Evolutionary conservation across 2,797 vertebrate species (phyloP), one percentile per base, ranked within the genome.

Genomic region (Aratinga solstitialis): DNA sequence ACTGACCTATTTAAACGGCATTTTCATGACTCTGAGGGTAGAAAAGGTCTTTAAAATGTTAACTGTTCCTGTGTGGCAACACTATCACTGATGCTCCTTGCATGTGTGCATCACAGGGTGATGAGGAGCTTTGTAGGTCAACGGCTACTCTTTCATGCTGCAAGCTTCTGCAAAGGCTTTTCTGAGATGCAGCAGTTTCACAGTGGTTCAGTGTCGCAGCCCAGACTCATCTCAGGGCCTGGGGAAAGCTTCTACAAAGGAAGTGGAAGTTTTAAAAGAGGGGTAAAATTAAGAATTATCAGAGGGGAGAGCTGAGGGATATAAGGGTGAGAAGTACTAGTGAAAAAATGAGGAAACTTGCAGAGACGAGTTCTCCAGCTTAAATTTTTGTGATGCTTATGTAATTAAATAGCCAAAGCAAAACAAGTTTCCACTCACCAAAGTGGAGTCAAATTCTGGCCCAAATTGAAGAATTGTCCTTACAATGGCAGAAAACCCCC

Each of bases 91-190:
- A 3, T 2, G 3, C 3, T 58, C 2, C 51, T n/a, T 48, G 4
- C 20, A 8, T 4, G 3, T 16, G 17, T 21, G 32, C 24, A 11
- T 19, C 11, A 5, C 0, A 32, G 18, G 5, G 18, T 20, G 13
- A 84, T 16, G 43, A 73, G 30, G 14, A 56, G 18, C 7, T 78
- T 34, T 50, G 19, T 29, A 42, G 30, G 7, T 8, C 20, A 56
- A 30, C 1, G 1, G 17, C 50, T 45, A 17, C 27, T 32, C 8
- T 24, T 13, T 67, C 30, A 22, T 22, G 13, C 5, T 43, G 12
- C 16, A 43, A 74, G 7, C 18, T 10, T 32, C 40, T 50, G 63
- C 13, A 17, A 45, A 61, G 18, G 26, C 7, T 59, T 34, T 47
- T 75, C 56, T 5, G 3, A 36, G 2, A 10, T 4, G 10, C 21